These are phyloP conservation scores for Lycaena phlaeas DNA, from an alignment of 2,888 invertebrate genomes.

Conservation along the genomic window DNA sequence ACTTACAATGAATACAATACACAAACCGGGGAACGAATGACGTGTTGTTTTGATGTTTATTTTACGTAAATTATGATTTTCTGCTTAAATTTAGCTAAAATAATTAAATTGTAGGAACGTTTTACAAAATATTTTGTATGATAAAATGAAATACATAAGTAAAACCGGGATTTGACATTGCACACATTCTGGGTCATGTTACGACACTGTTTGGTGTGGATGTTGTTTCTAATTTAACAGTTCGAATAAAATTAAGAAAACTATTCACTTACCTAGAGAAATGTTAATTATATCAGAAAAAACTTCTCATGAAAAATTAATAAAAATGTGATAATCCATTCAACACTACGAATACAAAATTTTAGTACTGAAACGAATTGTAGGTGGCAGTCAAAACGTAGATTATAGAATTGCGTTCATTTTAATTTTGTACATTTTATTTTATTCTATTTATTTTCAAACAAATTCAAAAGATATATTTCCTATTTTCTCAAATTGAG, in stretches of 20 bases:
- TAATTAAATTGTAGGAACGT: neutral
- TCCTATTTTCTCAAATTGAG: too few species aligned
- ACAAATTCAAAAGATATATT: too few species aligned
- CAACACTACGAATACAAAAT: conserved; percentile 73
- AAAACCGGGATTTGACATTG: conserved; percentile 67
- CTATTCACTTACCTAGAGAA: conserved; percentile 55
- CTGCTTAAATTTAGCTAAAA: neutral
- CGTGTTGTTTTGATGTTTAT: conserved; percentile 27
- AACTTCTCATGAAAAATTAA: conserved; percentile 65
- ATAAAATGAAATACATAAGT: conserved; percentile 37
- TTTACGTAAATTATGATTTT: neutral
- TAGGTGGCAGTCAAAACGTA: conserved; percentile 35
- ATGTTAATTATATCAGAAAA: conserved; percentile 56
- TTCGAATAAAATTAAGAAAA: conserved; percentile 17
- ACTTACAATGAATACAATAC: conserved; percentile 14
- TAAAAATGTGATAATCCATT: conserved; percentile 68
- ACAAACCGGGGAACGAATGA: conserved; percentile 24
- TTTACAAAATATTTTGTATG: conserved; percentile 7
- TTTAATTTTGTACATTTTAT: neutral
- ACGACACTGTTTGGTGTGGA: conserved; percentile 35
- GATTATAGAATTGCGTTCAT: conserved; percentile 32
- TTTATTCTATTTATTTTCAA: too few species aligned
- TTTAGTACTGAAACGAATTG: conserved; percentile 50
- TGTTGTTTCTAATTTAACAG: conserved; percentile 17
- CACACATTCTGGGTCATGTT: conserved; percentile 56